phyloP scores from a whole-genome alignment of 2,797 vertebrate genomes.

The Alfaro cultratus region DNA sequence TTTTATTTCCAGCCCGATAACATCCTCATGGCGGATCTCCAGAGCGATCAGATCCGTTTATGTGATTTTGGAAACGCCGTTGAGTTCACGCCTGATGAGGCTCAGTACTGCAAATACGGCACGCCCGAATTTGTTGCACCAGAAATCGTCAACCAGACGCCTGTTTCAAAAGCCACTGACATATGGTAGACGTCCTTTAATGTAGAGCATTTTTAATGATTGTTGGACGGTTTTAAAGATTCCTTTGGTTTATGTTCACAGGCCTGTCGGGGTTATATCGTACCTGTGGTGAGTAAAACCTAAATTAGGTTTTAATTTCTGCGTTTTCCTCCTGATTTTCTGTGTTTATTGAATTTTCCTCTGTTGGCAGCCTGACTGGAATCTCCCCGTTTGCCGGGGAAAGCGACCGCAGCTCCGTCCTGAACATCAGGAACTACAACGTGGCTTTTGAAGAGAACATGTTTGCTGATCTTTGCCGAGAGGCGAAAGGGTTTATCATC shows the following conservation, averaged over 20 bases:
- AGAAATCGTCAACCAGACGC: constrained; percentile 96
- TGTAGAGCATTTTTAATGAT: neutral
- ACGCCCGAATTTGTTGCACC: constrained; percentile 96
- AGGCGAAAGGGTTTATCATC: constrained; percentile 96
- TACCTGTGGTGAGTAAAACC: constrained; percentile 90
- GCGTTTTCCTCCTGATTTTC: neutral
- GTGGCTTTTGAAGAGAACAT: constrained; percentile 96
- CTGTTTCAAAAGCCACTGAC: constrained; percentile 91
- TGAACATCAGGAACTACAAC: constrained; percentile 96
- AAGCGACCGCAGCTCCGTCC: constrained; percentile 90
- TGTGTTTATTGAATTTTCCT: constrained; percentile 7
- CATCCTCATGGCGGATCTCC: constrained; percentile 89
- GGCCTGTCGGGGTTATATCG: constrained; percentile 92
- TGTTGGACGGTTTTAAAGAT: constrained; percentile 3
- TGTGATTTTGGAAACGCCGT: constrained; percentile 95
- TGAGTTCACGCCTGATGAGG: constrained; percentile 84
- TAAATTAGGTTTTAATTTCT: neutral
- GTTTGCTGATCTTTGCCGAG: constrained; percentile 91
- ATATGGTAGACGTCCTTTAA: constrained; percentile 85
- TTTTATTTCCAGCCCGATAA: constrained; percentile 89
- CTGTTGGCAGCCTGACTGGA: constrained; percentile 87
- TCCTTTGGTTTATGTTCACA: constrained; percentile 53
- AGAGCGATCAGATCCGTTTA: constrained; percentile 90
- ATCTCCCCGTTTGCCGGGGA: constrained; percentile 97
- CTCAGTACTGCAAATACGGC: constrained; percentile 95